phyloP scores from a whole-genome alignment of 2,888 invertebrate genomes.

The Furcula furcula region DNA sequence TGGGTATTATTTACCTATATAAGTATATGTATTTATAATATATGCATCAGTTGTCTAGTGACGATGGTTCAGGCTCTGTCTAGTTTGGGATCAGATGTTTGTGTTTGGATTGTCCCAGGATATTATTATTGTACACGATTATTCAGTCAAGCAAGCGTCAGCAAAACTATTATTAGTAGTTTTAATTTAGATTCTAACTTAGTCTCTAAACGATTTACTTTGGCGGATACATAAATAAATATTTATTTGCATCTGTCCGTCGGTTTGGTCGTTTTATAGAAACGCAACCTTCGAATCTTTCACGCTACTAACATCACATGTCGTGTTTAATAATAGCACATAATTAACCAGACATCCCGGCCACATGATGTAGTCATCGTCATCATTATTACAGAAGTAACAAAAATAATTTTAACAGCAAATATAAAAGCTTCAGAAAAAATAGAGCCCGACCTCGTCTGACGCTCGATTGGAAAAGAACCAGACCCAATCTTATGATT shows the following conservation, averaged over 20 bases:
- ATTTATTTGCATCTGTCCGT: neutral
- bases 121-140: no score
- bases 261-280: neutral
- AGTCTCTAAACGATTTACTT: no score
- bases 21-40: no score
- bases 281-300: neutral
- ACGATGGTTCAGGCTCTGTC: no score
- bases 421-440: conserved; percentile 20
- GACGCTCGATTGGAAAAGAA: conserved; percentile 17
- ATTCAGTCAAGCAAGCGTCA: no score
- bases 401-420: conserved; percentile 12
- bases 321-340: neutral
- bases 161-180: no score
- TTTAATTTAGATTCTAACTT: no score
- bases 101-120: no score
- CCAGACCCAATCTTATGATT: conserved; percentile 19
- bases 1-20: no score
- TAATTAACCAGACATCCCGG: neutral
- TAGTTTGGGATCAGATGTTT: no score
- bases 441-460: conserved; percentile 2
- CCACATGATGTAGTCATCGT: conserved; percentile 8
- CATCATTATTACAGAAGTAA: conserved; percentile 7
- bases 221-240: no score
- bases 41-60: no score
- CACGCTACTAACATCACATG: neutral